Evolutionary conservation across 92 coral and sea anemone genomes (phyloP), one percentile per base, ranked within the genome.

Genomic region (Siderastrea siderea): DNA sequence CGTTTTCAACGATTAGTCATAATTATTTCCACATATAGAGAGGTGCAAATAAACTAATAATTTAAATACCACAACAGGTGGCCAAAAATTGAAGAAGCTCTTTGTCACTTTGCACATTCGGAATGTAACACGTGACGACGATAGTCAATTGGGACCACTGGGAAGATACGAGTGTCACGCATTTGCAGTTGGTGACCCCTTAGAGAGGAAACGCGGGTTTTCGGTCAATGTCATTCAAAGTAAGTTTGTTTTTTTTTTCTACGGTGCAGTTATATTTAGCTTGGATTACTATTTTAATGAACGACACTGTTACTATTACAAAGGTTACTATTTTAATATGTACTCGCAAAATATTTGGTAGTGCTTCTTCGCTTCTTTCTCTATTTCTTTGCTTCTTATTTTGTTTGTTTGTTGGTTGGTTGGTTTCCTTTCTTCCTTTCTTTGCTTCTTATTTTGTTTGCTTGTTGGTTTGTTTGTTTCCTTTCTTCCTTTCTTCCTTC

Each of bases 101-200:
- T 26, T 26, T 26, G 38, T 26, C 38, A 26, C 38, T 26, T 26
- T 26, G 38, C 74, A 74, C 75, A 58, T 84, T 44, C 53, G 50
- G 5, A 19, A 48, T 17, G 50, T 84, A 7, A 60, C 58, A 47
- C 6, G 10, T 1, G 46, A 60, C 6, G 88, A 84, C 48, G 87
- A 71, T 55, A 58, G 63, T 55, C 16, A 11, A 10, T 7, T 44
- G 19, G 61, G 71, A 1, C 5, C 43, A 17, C 14, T 49, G 45
- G 88, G 82, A 15, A 6, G 13, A 11, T 84, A 84, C 43, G 88
- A 84, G 51, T 84, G 88, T 19, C 82, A 64, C 4, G 82, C 62
- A 6, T 66, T 12, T 47, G 82, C 70, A 45, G 58, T 6, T 11
- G 71, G 71, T 61, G 50, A 53, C 1, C 16, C 38, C 1, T 19